phyloP scores from a whole-genome alignment of 2,888 invertebrate genomes.

The Lasioglossum villosulum region DNA sequence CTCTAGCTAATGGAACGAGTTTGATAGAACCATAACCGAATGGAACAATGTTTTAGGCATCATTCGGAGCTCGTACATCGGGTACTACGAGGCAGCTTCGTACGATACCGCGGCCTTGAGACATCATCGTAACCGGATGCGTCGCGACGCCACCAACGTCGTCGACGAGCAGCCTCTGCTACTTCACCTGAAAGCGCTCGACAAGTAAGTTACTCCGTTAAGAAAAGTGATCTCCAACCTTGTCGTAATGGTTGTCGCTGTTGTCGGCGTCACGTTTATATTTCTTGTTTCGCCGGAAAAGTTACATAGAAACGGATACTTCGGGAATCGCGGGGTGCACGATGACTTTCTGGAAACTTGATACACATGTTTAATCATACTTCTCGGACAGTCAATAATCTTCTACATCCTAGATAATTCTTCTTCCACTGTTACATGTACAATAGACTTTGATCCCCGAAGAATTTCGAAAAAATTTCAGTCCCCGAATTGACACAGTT shows the following conservation, averaged over 20 bases:
- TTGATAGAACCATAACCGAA: background rate
- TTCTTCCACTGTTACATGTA: too few relatives aligned
- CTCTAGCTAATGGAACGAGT: conserved; percentile 32
- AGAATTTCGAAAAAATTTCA: background rate
- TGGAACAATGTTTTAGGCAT: conserved; percentile 77
- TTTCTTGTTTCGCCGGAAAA: background rate
- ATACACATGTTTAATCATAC: too few relatives aligned
- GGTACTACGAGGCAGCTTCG: conserved; percentile 82
- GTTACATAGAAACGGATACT: background rate
- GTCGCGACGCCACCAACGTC: conserved; percentile 77
- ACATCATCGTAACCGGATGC: conserved; percentile 81
- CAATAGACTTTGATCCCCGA: background rate
- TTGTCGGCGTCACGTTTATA: background rate
- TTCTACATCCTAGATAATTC: too few relatives aligned
- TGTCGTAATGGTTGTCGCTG: background rate
- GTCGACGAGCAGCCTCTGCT: conserved; percentile 80
- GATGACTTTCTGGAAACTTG: background rate
- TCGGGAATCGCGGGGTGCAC: background rate
- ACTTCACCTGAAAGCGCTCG: conserved; percentile 80
- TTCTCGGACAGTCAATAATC: background rate
- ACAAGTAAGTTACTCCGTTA: conserved; percentile 76
- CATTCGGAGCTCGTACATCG: conserved; percentile 80
- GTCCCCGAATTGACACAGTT: background rate
- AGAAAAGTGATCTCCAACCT: background rate
- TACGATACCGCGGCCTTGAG: conserved; percentile 81